These are phyloP conservation scores for Lithobates sylvaticus DNA, from an alignment of 2,797 vertebrate species.

Conservation along the genomic window DNA sequence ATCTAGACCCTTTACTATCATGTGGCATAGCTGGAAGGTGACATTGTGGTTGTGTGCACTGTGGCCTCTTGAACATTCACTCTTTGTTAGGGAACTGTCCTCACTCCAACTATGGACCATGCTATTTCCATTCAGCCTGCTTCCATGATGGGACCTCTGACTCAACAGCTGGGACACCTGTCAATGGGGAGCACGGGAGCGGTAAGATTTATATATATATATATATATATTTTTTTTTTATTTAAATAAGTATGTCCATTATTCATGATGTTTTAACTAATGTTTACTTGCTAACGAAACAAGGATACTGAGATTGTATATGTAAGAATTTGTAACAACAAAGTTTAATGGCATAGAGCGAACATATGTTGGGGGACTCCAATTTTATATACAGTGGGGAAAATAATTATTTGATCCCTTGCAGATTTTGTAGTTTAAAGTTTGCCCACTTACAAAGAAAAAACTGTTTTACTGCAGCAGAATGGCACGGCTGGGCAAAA, in stretches of 20 bases:
- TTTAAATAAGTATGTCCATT: neutral
- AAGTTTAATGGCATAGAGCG: too few relatives aligned
- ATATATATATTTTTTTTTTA: neutral
- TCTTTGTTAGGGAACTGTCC: constrained; percentile 82
- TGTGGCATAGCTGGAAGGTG: constrained; percentile 1
- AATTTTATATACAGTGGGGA: neutral
- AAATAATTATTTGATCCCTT: too few relatives aligned
- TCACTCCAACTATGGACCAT: constrained; percentile 90
- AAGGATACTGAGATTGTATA: neutral
- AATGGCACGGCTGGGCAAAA: too few relatives aligned
- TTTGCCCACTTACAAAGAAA: too few relatives aligned
- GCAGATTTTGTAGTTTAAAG: too few relatives aligned
- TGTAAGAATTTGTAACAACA: too few relatives aligned
- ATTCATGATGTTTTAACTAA: neutral
- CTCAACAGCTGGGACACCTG: constrained; percentile 92
- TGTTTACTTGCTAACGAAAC: too few relatives aligned
- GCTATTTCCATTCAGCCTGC: constrained; percentile 90
- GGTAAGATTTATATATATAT: constrained; percentile 78
- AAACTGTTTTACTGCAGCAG: too few relatives aligned
- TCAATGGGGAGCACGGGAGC: constrained; percentile 87
- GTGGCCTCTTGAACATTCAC: neutral
- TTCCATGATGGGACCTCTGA: constrained; percentile 88
- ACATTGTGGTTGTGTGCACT: constrained; percentile 23
- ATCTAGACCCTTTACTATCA: neutral
- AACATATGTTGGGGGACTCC: too few relatives aligned